Base-by-base conservation (phyloP, 2,113 vertebrate genomes). In the Osmerus eperlanus region DNA sequence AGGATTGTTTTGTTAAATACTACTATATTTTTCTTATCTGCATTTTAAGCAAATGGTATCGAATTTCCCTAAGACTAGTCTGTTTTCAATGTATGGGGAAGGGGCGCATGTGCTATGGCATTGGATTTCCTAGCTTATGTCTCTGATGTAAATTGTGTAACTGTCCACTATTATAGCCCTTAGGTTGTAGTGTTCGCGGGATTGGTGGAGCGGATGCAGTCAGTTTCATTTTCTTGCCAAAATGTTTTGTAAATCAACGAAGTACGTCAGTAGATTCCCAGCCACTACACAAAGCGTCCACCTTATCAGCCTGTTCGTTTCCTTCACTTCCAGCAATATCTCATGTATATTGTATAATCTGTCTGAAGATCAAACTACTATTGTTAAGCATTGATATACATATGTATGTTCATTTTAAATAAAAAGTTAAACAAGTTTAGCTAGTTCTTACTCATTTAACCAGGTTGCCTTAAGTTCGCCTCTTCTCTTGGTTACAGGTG, bases 381-480 rank as follows among this genome's bases (percentile, higher is more conserved):
- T 76, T 75, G 78, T 80, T 73, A 88, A 87, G 84, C 82, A 84
- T 86, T 91, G 89, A 78, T 89, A 90, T 91, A 89, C 90, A 83
- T 86, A 87, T 91, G 90, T 91, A 90, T 91, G 90, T 91, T 89
- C 86, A 86, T 90, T 91, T 91, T 90, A 91, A 91, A 91, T 91
- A 91, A 91, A 91, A 86, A 84, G 68, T 85, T 87, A 87, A 88
- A 86, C 86, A 87, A 76, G 89, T 87, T 87, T 88, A 91, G 89
- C 82, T 86, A 90, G 86, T 89, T 91, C 85, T 90, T 90, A 90
- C 87, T 91, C 84, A 89, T 89, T 89, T 88, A 87, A 89, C 88
- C 77, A 90, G 87, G 86, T 81, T 89, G 88, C 81, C 82, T 87
- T 83, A 87, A 91, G 87, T 91, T 65, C 66, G 19, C 29, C 65